Base-by-base conservation (phyloP, 2,113 vertebrate species). In the Etheostoma cragini region DNA sequence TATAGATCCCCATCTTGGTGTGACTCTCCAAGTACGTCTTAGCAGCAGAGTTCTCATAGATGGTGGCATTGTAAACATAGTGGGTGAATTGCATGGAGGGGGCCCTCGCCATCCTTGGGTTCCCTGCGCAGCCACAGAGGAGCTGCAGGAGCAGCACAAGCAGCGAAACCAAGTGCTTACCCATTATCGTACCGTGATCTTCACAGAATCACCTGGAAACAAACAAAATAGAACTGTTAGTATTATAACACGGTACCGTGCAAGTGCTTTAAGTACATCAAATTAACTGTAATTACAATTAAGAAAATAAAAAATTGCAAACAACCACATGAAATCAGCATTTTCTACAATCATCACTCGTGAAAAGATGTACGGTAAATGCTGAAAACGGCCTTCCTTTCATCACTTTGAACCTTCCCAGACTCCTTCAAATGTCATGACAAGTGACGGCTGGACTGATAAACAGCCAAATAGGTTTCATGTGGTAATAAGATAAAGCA, bases 1-100 rank as follows among this genome's bases (percentile, higher is more conserved):
- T 76, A 76, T 97, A 96, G 92, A 99, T 95, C 61, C 98, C 98
- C 98, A 99, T 99, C 95, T 98, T 99, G 60, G 94, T 87, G 3
- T 96, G 97, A 89, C 97, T 97, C 72, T 98, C 97, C 38, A 98
- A 94, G 0, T 98, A 99, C 71, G 98, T 98, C 92, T 99, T 99
- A 78, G 97, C 97, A 86, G 98, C 98, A 50, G 98, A 99, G 94
- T 99, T 99, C 91, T 99, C 98, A 1, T 96, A 97, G 84, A 99
- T 97, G 47, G 97, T 98, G 90, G 97, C 95, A 52, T 98, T 97
- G 94, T 99, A 99, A 82, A 96, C 93, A 76, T 89, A 83, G 78
- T 96, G 95, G 2, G 97, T 98, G 92, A 99, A 99, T 12, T 95
- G 97, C 93, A 97, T 90, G 82, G 94, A 69, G 63, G 91, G 46